Percentiles rank a stretch among this genome's conserved stretches.
These are phyloP conservation scores for Delichon dasypus DNA, from an alignment of 2,797 vertebrate species.

Conservation along the genomic window DNA sequence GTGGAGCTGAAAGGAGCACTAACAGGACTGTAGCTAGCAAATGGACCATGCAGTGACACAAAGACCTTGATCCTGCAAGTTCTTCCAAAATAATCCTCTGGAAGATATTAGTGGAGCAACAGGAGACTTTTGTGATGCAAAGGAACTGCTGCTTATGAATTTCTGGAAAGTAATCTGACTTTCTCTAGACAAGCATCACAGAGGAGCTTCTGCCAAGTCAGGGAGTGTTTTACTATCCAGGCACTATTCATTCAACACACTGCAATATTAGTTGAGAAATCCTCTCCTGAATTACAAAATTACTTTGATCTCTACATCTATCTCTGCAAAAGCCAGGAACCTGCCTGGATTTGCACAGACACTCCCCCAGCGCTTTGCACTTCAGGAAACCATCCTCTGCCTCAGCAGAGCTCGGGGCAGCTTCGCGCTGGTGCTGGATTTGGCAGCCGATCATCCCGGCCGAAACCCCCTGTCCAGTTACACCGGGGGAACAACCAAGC, in stretches of 20 bases:
- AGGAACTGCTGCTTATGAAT: not conserved
- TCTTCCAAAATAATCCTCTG: conserved; percentile 12
- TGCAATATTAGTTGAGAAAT: not conserved
- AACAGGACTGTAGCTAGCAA: not conserved
- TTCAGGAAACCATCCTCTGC: not conserved
- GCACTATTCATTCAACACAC: not conserved
- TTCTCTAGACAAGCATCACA: not conserved
- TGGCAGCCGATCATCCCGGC: fast-evolving
- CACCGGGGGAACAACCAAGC: not conserved
- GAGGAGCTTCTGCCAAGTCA: not conserved
- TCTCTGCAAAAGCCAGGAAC: not conserved
- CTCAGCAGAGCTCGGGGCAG: fast-evolving
- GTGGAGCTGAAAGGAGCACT: not conserved
- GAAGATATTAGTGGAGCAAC: not conserved
- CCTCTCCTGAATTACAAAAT: not conserved
- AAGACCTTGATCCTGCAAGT: not conserved
- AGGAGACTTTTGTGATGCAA: not conserved
- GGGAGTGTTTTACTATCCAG: not conserved
- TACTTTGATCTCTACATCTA: not conserved
- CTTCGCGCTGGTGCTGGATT: not conserved
- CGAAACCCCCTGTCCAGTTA: fast-evolving
- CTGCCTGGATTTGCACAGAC: not conserved
- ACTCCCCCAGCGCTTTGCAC: not conserved
- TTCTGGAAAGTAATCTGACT: not conserved
- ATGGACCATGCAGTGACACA: not conserved